Evolutionary conservation across 1,140 invertebrate species (phyloP).

Genomic region (Streblospio benedicti): DNA sequence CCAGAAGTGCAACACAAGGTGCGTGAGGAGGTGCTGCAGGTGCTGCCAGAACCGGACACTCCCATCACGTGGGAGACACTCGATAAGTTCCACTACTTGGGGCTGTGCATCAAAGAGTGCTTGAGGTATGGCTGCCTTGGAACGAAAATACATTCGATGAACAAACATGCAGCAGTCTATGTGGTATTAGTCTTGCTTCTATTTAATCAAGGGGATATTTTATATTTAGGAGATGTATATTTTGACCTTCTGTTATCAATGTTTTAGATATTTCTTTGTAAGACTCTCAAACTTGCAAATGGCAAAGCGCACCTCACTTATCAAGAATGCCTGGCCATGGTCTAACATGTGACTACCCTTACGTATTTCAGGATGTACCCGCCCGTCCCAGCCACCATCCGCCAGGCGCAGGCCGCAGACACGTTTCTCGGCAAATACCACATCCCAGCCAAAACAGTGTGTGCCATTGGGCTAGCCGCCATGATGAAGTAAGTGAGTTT

Average conservation of each 20-base stretch:
- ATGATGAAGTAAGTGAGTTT: constrained; percentile 20
- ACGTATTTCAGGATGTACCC: constrained; percentile 12
- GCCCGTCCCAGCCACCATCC: constrained; percentile 8
- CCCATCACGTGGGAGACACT: constrained; percentile 3
- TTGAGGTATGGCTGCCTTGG: no score
- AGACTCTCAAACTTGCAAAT: no score
- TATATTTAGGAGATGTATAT: no score
- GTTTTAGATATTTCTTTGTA: no score
- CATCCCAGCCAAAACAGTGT: constrained; percentile 12
- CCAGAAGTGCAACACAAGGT: constrained; percentile 13
- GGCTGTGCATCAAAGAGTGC: constrained; percentile 15
- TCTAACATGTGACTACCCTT: neutral
- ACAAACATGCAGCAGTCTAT: no score
- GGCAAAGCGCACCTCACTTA: no score
- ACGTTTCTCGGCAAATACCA: constrained; percentile 1
- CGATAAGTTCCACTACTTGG: constrained; percentile 11
- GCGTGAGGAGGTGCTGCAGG: constrained; percentile 11
- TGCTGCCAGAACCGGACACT: neutral
- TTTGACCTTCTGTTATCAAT: no score
- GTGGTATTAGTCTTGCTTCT: no score
- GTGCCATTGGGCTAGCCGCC: constrained; percentile 2
- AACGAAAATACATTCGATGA: no score
- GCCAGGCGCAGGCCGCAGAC: constrained; percentile 6
- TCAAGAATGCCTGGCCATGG: neutral
- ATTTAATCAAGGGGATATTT: no score